phyloP scores from a whole-genome alignment of 1,140 invertebrate genomes.

The Tetramorium alpestre region DNA sequence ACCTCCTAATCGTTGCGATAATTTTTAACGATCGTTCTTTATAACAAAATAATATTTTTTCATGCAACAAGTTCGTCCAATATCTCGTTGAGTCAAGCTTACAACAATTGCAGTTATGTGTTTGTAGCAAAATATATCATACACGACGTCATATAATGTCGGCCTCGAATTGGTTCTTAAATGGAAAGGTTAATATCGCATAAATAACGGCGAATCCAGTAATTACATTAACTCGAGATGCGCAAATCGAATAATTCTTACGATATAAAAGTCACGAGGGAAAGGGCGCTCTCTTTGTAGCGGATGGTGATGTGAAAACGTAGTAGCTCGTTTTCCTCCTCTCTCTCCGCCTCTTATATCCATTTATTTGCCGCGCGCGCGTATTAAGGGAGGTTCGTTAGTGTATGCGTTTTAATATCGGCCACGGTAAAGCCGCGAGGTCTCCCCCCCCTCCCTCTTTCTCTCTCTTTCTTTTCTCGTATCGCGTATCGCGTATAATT shows the following conservation, averaged over 20 bases:
- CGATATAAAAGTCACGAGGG: constrained; percentile 26
- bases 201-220: constrained; percentile 58
- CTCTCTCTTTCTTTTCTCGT: background rate
- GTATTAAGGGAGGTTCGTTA: constrained; percentile 73
- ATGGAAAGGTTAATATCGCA: constrained; percentile 37
- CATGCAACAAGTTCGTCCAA: background rate
- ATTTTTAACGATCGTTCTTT: constrained; percentile 1
- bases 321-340: constrained; percentile 30
- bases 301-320: constrained; percentile 17
- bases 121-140: background rate
- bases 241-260: constrained; percentile 40
- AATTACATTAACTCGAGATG: constrained; percentile 51
- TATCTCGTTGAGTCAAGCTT: background rate
- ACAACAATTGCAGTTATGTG: background rate
- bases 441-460: background rate
- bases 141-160: background rate
- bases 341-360: background rate
- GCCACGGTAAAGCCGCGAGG: constrained; percentile 62
- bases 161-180: background rate
- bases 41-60: background rate
- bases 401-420: constrained; percentile 74
- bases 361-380: constrained; percentile 36
- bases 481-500: constrained; percentile 4
- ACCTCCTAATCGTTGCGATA: constrained; percentile 21
- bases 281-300: background rate